Evolutionary conservation across 2,888 invertebrate genomes (phyloP), one percentile per base, ranked within the genome.

Genomic region (Mystacides longicornis): DNA sequence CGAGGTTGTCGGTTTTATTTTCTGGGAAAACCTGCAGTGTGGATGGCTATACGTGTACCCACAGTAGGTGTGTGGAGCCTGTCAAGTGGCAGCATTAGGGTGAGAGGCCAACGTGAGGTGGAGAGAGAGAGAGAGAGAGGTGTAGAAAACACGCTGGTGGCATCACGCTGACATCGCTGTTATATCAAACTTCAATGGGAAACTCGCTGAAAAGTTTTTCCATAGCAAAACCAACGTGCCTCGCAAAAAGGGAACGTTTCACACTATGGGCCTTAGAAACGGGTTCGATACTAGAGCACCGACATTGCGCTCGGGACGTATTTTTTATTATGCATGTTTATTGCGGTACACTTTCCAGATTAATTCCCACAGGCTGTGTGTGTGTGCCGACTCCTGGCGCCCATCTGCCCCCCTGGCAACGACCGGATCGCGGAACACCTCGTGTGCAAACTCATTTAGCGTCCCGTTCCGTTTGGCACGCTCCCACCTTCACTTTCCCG

Each of bases 101-200:
- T 14, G 14, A 3, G 19, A 14, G 46, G 46, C 9, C 9, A 14
- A 14, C 23, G n/a, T 4, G 31, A 14, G 27, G 49, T 18, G 31
- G n/a, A 33, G 9, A 16, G 23, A 49, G 31, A 31, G 18, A 14
- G 23, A 7, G 23, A 21, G 9, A 27, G 49, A 20, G 19, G 49
- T 27, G 18, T 31, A 33, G 21, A 27, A 22, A 33, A 33, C 49
- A 33, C 49, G 53, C 42, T 19, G 47, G 47, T 51, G 52, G 52
- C 52, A 47, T 52, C 52, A 52, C 46, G 52, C 52, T 52, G 52
- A 52, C 52, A 52, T 43, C 52, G 52, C 52, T 43, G 23, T 52
- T 43, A 43, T 52, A 52, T 52, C 52, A 47, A 33, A 47, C 52
- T 27, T 23, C 52, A 43, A 52, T n/a, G 23, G 27, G 43, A 45